Conservation (phyloP, 2,888 invertebrate species). For the Sussaba pulchella region DNA sequence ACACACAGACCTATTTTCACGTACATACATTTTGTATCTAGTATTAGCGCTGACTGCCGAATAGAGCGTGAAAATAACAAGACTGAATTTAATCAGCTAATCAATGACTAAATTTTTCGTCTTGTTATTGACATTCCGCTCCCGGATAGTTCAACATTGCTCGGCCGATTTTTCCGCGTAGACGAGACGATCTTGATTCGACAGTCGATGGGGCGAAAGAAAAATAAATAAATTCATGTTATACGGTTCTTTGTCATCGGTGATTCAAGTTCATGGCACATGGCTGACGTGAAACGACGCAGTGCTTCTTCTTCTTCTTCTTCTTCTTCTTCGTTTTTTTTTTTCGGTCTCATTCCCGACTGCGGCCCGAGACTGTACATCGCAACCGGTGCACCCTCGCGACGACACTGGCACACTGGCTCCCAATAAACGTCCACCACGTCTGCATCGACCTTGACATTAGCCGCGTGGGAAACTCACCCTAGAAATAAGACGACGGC, state of each 20-base stretch:
- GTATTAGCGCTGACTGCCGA: not conserved
- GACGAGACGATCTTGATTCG: no score
- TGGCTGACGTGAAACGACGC: not conserved
- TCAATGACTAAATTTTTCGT: slow-evolving; percentile 37
- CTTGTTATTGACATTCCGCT: slow-evolving; percentile 27
- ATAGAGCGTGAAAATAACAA: slow-evolving; percentile 43
- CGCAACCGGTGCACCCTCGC: not conserved
- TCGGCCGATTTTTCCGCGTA: no score
- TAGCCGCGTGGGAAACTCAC: slow-evolving; percentile 47
- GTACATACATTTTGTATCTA: slow-evolving; percentile 36
- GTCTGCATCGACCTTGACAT: slow-evolving; percentile 58
- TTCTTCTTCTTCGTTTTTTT: slow-evolving; percentile 7
- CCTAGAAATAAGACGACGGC: slow-evolving; percentile 56
- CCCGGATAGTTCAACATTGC: no score
- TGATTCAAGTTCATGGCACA: slow-evolving; percentile 7
- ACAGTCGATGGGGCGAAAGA: not conserved
- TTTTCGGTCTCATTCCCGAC: slow-evolving; percentile 3
- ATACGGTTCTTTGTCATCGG: not conserved
- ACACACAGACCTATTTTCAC: not conserved
- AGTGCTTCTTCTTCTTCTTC: not conserved
- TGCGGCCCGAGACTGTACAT: not conserved
- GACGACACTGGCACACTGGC: slow-evolving; percentile 28
- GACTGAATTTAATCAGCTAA: slow-evolving; percentile 28
- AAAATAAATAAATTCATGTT: not conserved
- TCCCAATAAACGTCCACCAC: slow-evolving; percentile 36